Base-by-base conservation (phyloP, 2,113 vertebrate species). In the Vulpes vulpes region DNA sequence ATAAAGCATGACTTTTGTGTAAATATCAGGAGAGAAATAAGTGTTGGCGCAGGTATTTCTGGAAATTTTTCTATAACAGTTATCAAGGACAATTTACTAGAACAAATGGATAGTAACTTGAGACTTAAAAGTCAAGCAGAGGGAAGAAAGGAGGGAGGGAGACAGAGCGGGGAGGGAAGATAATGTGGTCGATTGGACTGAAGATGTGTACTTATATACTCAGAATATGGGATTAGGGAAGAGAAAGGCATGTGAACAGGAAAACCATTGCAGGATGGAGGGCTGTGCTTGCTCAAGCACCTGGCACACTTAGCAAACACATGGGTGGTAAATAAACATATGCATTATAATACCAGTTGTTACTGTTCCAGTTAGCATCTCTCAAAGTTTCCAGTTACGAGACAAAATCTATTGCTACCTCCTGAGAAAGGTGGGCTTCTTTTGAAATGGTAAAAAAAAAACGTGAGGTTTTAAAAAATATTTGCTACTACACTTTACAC, bases 1-100 rank as follows among this genome's bases (percentile, higher is more conserved):
- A 78, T 96, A 91, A 90, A 95, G 73, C 17, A 3, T 85, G 84
- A 82, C 69, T 91, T 96, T 90, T 93, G 32, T 86, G 90, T 96
- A 96, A 95, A 91, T 76, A 89, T 65, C 64, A 69, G 65, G n/a
- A 23, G 84, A 88, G 55, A 95, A 91, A 71, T 88, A 88, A 92
- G 25, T 80, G 35, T 92, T 81, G 57, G 78, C 81, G 76, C 14
- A 59, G 60, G 64, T 71, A 89, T 79, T 96, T 97, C 79, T 89
- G 62, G 43, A 62, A 57, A 65, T 11, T 83, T 85, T 90, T 89
- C 69, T 88, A 0, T 85, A 96, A 51, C 15, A 55, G 91, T 91
- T 60, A 91, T 82, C 91, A 91, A 96, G 53, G 59, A 53, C 22
- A 89, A 35, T 92, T 95, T 96, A 64, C 87, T 89, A 49, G 67